Evolutionary conservation across 2,113 vertebrate species (phyloP), one percentile per base, ranked within the genome.

Genomic region (Philantomba maxwellii): DNA sequence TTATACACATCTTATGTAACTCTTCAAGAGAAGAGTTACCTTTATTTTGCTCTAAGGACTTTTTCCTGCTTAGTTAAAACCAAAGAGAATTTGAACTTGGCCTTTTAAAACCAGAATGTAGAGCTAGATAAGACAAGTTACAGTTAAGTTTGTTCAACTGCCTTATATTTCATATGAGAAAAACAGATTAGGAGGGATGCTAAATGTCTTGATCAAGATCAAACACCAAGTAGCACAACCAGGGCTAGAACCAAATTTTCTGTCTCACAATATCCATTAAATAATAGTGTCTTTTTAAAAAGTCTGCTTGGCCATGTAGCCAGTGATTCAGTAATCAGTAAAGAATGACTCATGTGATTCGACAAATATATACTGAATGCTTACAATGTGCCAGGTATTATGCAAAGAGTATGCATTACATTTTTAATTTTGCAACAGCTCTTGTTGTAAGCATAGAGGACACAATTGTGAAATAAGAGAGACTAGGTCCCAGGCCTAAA

Each of bases 161-260:
- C 28, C 23, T 85, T 91, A 47, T 57, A 64, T 89, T 93, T 93
- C 13, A 93, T 36, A n/a, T 45, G n/a, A 66, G 55, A 96, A 97
- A 97, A 91, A 89, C 11, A 64, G 73, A 93, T 9, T 43, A 15
- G 13, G n/a, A 25, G 9, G 53, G 33, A 89, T 53, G 6, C 21
- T 73, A 73, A 88, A 28, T 88, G 33, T 73, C 45, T 86, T 53
- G n/a, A 87, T 95, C 51, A 93, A 93, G 43, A 53, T 84, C 47
- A 86, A 89, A 89, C 28, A 57, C 5, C 53, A 92, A 89, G 21
- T 39, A 77, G 47, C 47, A 83, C 25, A 83, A 49, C 25, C 57
- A 62, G 14, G 14, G 11, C 39, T 82, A 86, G 58, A 85, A 93
- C 5, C 30, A 87, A 43, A 70, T 85, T 93, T 93, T 25, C 14